Conservation (phyloP, 2,113 vertebrate species). For the Leucopsar rothschildi region DNA sequence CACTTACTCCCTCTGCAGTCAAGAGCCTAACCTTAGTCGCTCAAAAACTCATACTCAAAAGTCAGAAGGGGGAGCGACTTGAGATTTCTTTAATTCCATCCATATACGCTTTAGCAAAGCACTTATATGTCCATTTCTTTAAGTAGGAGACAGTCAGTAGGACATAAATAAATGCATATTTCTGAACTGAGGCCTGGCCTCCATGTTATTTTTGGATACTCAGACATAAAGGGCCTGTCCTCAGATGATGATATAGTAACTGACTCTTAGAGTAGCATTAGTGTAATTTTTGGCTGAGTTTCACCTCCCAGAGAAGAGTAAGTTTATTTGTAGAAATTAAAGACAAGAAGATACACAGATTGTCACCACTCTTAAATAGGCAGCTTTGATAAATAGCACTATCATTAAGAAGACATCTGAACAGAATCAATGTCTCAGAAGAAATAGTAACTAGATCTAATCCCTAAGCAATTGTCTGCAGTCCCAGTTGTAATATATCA, state of each 20-base stretch:
- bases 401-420: background rate
- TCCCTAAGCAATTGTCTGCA: background rate
- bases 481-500: background rate
- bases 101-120: rapidly evolving
- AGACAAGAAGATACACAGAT: background rate
- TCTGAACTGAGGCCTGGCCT: background rate
- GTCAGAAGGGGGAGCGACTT: background rate
- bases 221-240: background rate
- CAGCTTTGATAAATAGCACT: background rate
- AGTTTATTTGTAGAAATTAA: background rate
- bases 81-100: background rate
- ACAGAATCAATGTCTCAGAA: background rate
- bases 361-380: background rate
- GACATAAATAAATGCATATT: background rate
- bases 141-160: background rate
- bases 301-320: background rate
- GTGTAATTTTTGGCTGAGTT: background rate
- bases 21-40: background rate
- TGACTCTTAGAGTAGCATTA: background rate
- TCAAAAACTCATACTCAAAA: background rate
- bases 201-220: background rate
- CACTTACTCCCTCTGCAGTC: background rate
- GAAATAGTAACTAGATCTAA: background rate
- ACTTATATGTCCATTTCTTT: rapidly evolving
- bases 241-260: background rate